A percentile compares a stretch with the other conserved stretches of the same genome.
Evolutionary conservation across 1,140 invertebrate genomes (phyloP).

Genomic region (Drosophila funebris): DNA sequence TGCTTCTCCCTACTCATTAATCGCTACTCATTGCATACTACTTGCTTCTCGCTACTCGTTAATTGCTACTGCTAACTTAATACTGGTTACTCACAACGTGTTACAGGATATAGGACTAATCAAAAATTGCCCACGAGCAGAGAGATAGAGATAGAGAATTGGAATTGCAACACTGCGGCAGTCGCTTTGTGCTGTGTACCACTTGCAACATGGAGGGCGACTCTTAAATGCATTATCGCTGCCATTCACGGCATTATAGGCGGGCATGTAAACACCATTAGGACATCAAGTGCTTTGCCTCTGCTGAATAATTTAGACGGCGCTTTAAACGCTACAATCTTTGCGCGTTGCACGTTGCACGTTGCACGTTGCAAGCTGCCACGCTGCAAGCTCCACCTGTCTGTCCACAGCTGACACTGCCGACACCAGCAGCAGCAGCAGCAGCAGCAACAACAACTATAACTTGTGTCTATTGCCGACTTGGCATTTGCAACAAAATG

Average conservation of each 20-base stretch:
- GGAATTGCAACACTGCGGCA: background rate
- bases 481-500: background rate
- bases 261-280: slow-evolving; percentile 58
- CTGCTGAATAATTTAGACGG: slow-evolving; percentile 46
- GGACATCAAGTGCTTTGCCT: slow-evolving; percentile 49
- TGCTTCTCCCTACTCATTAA: background rate
- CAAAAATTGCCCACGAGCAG: background rate
- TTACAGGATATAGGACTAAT: too few species aligned
- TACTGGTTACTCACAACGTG: too few species aligned
- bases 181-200: background rate
- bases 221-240: slow-evolving; percentile 51
- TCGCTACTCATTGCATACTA: background rate
- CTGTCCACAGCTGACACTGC: slow-evolving; percentile 2
- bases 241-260: slow-evolving; percentile 51
- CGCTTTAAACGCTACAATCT: slow-evolving; percentile 25
- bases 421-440: background rate
- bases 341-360: background rate
- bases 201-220: slow-evolving; percentile 2
- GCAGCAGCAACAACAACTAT: background rate
- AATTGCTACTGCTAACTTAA: too few species aligned
- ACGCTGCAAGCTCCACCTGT: background rate
- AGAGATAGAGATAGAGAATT: background rate
- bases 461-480: background rate
- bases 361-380: background rate
- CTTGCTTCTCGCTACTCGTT: background rate